Percentiles rank a stretch among this genome's conserved stretches.
phyloP scores from a whole-genome alignment of 2,888 invertebrate genomes.

The Eupithecia subumbrata region DNA sequence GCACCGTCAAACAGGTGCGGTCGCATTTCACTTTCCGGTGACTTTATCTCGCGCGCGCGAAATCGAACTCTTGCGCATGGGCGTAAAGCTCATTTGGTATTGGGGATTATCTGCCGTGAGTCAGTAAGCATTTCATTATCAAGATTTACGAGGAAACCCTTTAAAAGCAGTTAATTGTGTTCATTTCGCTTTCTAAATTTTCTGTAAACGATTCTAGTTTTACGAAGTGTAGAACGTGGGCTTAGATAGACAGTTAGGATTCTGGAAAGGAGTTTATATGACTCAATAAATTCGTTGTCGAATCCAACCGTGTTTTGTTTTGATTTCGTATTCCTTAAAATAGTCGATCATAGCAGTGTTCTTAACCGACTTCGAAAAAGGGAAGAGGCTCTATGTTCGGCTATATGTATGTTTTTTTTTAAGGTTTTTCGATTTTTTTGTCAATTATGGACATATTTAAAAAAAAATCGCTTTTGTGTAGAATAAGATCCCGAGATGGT shows the following conservation, averaged over 20 bases:
- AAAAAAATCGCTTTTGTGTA: too few species aligned
- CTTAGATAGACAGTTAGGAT: neutral
- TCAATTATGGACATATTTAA: too few species aligned
- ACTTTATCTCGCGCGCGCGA: conserved; percentile 65
- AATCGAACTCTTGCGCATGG: conserved; percentile 55
- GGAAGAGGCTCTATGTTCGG: too few species aligned
- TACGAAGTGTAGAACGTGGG: neutral
- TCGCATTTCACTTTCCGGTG: conserved; percentile 83
- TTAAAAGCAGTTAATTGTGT: conserved; percentile 76
- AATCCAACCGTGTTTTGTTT: neutral
- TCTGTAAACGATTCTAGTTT: conserved; percentile 47
- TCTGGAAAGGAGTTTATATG: neutral
- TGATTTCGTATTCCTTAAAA: neutral
- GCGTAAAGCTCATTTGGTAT: conserved; percentile 50
- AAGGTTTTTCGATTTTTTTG: too few species aligned
- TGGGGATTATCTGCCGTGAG: conserved; percentile 45
- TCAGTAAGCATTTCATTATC: conserved; percentile 73
- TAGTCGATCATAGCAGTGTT: neutral
- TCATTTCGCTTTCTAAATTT: conserved; percentile 71
- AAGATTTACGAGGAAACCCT: conserved; percentile 79
- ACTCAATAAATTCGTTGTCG: neutral
- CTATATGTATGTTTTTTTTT: too few species aligned
- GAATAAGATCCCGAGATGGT: too few species aligned
- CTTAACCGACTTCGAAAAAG: too few species aligned
- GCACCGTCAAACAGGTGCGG: conserved; percentile 79